Evolutionary conservation across 35 echinoderm and acorn worm species (phyloP).

Genomic region (Nesometra sesokonis): DNA sequence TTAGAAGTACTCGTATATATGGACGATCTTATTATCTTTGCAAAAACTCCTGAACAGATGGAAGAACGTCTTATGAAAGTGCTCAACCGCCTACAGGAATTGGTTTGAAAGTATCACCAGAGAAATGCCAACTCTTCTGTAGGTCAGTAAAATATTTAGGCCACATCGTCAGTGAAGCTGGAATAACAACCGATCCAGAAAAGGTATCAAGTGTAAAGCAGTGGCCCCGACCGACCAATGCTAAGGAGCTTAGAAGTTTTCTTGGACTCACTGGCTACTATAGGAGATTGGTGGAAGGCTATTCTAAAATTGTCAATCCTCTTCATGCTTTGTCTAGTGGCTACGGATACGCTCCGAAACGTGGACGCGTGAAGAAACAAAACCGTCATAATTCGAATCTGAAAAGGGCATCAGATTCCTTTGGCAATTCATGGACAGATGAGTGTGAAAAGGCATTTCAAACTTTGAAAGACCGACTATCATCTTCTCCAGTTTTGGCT

Average conservation of each 20-base stretch:
- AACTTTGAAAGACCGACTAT: no score
- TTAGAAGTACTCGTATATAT: not conserved
- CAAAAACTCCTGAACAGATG: not conserved
- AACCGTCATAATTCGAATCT: no score
- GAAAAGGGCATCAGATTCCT: no score
- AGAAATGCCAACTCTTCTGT: slow-evolving; percentile 9
- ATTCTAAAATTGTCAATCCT: no score
- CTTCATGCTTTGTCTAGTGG: no score
- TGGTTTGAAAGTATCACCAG: slow-evolving; percentile 9
- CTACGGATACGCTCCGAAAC: no score
- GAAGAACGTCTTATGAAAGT: slow-evolving; percentile 2
- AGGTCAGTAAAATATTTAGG: slow-evolving; percentile 16
- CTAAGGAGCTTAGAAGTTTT: slow-evolving; percentile 38
- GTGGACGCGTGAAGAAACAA: no score
- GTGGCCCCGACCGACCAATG: slow-evolving; percentile 13
- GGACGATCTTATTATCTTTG: slow-evolving; percentile 14
- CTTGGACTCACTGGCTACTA: no score
- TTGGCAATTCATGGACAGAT: no score
- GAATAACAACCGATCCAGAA: slow-evolving; percentile 12
- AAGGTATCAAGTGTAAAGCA: not conserved
- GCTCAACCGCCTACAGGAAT: slow-evolving; percentile 28
- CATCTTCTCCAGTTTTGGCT: no score
- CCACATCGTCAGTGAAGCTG: slow-evolving; percentile 16
- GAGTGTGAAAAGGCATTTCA: no score
- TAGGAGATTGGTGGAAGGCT: no score